Evolutionary conservation across 1,140 invertebrate genomes (phyloP).

Genomic region (Panulirus ornatus): DNA sequence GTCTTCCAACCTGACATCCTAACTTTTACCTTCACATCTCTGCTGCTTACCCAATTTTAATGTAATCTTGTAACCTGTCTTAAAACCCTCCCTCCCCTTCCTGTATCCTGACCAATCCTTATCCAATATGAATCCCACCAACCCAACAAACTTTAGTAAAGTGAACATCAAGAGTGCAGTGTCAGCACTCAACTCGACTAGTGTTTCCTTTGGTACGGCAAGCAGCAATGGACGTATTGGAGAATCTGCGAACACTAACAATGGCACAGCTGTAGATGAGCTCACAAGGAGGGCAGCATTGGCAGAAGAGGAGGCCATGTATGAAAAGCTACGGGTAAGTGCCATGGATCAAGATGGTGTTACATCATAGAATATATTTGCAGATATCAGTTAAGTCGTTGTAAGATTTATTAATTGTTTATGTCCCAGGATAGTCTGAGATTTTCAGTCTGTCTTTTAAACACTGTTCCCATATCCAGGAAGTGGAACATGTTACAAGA

Average conservation of each 20-base stretch:
- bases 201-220: constrained; percentile 84
- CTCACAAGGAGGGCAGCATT: constrained; percentile 90
- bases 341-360: neutral
- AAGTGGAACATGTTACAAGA: too few species aligned
- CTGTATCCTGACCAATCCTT: neutral
- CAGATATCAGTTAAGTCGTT: too few species aligned
- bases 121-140: neutral
- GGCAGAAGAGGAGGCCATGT: constrained; percentile 95
- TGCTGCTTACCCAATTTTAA: neutral
- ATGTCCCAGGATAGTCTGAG: too few species aligned
- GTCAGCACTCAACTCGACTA: constrained; percentile 91
- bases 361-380: neutral
- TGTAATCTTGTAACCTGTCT: neutral
- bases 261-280: constrained; percentile 87
- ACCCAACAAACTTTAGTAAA: constrained; percentile 81
- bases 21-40: neutral
- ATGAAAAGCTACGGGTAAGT: constrained; percentile 95
- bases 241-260: constrained; percentile 83
- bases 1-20: neutral
- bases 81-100: neutral
- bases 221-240: constrained; percentile 71
- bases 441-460: too few species aligned
- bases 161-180: constrained; percentile 93
- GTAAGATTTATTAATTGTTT: too few species aligned
- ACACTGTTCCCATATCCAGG: too few species aligned